Conservation (phyloP, 2,888 invertebrate species). For the Caenorhabditis zanzibari region DNA sequence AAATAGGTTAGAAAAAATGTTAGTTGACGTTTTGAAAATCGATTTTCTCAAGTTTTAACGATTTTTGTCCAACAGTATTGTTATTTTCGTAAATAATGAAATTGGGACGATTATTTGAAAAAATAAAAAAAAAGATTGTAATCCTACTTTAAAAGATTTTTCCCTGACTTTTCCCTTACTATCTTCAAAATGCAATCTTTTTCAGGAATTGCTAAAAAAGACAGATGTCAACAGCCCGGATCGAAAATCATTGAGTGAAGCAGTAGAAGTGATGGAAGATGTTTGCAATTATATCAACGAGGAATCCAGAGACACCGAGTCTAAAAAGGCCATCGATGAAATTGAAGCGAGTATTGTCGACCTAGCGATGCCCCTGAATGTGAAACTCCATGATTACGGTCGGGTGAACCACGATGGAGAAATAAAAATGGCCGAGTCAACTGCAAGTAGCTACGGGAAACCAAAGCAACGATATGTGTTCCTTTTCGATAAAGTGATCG, state of each 20-base stretch:
- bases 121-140: too few species aligned
- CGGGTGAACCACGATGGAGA: constrained; percentile 95
- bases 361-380: constrained; percentile 87
- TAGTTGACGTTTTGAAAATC: too few species aligned
- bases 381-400: constrained; percentile 92
- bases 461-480: constrained; percentile 90
- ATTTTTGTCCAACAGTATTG: too few species aligned
- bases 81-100: too few species aligned
- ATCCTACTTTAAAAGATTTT: too few species aligned
- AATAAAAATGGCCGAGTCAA: constrained; percentile 81
- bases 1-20: too few species aligned
- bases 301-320: constrained; percentile 96
- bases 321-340: constrained; percentile 92
- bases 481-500: constrained; percentile 96
- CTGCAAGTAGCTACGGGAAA: constrained; percentile 60
- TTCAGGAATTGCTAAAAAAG: constrained; percentile 85
- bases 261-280: constrained; percentile 85
- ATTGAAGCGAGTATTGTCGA: constrained; percentile 88
- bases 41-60: too few species aligned
- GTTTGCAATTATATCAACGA: constrained; percentile 92
- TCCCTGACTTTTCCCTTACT: background rate
- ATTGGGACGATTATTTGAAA: too few species aligned
- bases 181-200: too few species aligned
- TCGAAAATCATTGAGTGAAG: constrained; percentile 90
- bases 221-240: constrained; percentile 89